A percentile compares a stretch with the other conserved stretches of the same genome.
Conservation (phyloP, 2,888 invertebrate genomes). For the Euzophera pinguis region DNA sequence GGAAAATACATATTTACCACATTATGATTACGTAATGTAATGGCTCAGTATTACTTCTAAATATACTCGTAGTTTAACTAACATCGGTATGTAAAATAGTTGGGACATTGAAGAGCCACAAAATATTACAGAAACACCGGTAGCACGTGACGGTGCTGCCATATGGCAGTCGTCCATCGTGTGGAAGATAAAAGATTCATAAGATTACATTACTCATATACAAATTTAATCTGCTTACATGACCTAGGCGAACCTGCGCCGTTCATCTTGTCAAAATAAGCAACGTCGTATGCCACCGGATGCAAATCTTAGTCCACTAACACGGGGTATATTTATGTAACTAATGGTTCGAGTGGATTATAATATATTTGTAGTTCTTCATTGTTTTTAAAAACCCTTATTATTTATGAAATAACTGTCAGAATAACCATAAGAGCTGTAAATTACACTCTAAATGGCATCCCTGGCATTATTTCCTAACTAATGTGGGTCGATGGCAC, state of each 20-base stretch:
- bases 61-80: slow-evolving; percentile 68
- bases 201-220: background rate
- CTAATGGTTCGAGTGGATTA: slow-evolving; percentile 10
- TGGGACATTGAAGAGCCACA: slow-evolving; percentile 52
- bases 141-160: background rate
- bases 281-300: background rate
- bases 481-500: slow-evolving; percentile 32
- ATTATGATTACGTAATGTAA: slow-evolving; percentile 62
- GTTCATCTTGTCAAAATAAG: background rate
- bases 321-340: too few species aligned
- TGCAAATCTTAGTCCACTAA: slow-evolving; percentile 14
- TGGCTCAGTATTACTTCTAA: slow-evolving; percentile 61
- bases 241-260: too few species aligned
- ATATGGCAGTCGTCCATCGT: background rate
- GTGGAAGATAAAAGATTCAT: background rate
- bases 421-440: background rate
- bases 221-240: too few species aligned
- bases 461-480: slow-evolving; percentile 45
- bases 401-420: slow-evolving; percentile 46
- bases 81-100: slow-evolving; percentile 78
- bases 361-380: slow-evolving; percentile 42
- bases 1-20: slow-evolving; percentile 45
- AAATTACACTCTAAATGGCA: slow-evolving; percentile 26
- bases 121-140: slow-evolving; percentile 25
- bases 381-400: slow-evolving; percentile 38